phyloP scores from a whole-genome alignment of 2,113 vertebrate genomes.

The Hyla sarda region DNA sequence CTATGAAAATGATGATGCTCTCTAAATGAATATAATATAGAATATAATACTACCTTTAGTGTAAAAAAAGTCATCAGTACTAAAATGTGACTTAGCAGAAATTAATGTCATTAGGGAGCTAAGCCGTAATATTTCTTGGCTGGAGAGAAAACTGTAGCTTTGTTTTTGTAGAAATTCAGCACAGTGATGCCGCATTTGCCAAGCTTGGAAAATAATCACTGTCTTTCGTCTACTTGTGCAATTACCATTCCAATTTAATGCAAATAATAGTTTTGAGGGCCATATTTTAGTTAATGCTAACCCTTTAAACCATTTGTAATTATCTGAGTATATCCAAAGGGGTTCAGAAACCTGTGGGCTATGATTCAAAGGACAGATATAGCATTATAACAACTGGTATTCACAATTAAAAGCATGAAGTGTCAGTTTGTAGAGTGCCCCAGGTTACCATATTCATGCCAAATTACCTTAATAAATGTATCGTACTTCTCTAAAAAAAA shows the following conservation, averaged over 20 bases:
- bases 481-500: neutral
- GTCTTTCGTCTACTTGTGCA: neutral
- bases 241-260: neutral
- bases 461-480: conserved; percentile 37
- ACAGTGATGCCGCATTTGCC: conserved; percentile 3
- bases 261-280: neutral
- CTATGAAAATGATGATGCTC: neutral
- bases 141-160: conserved; percentile 4
- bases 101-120: neutral
- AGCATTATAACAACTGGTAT: conserved; percentile 24
- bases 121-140: conserved; percentile 7
- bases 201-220: neutral
- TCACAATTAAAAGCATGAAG: conserved; percentile 4
- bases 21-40: neutral
- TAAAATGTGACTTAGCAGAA: neutral
- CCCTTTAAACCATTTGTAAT: conserved; percentile 21
- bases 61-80: conserved; percentile 5
- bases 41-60: neutral
- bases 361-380: conserved; percentile 14
- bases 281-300: neutral
- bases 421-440: neutral
- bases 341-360: conserved; percentile 10
- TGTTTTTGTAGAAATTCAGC: conserved; percentile 6
- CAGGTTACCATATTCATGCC: conserved; percentile 15
- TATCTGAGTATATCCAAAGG: conserved; percentile 8